Evolutionary conservation across 2,888 invertebrate genomes (phyloP).

Genomic region (Holacanthella duospinosa): DNA sequence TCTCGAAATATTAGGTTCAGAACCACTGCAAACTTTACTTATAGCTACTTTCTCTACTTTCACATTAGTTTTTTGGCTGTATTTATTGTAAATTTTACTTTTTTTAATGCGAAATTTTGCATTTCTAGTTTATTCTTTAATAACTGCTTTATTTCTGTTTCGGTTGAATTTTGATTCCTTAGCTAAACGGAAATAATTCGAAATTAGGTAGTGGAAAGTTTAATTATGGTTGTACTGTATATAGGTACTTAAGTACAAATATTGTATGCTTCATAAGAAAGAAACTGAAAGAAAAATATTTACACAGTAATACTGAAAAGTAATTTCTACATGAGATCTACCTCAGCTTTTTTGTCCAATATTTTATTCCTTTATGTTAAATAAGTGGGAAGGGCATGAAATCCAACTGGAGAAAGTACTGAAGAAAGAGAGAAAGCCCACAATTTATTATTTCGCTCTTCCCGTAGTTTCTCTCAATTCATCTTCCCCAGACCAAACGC

Average conservation of each 20-base stretch:
- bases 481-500: slow-evolving; percentile 15
- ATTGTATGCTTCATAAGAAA: neutral
- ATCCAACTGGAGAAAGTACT: neutral
- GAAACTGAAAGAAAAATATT: neutral
- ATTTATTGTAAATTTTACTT: too few relatives aligned
- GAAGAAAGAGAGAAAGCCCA: slow-evolving; percentile 24
- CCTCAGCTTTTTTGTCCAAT: neutral
- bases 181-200: too few relatives aligned
- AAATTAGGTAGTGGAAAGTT: slow-evolving; percentile 1
- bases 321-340: neutral
- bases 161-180: too few relatives aligned
- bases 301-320: neutral
- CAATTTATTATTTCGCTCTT: slow-evolving; percentile 34
- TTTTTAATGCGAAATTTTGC: too few relatives aligned
- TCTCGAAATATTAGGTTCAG: too few relatives aligned
- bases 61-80: too few relatives aligned
- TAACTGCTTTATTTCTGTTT: too few relatives aligned
- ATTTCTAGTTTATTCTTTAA: too few relatives aligned
- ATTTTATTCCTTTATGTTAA: slow-evolving; percentile 1
- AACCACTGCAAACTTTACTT: too few relatives aligned
- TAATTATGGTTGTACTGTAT: too few relatives aligned
- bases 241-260: slow-evolving; percentile 4
- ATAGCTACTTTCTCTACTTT: too few relatives aligned
- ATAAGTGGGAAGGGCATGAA: neutral
- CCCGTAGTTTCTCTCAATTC: slow-evolving; percentile 24